Evolutionary conservation across 1,140 invertebrate species (phyloP).

Genomic region (Portunus trituberculatus): DNA sequence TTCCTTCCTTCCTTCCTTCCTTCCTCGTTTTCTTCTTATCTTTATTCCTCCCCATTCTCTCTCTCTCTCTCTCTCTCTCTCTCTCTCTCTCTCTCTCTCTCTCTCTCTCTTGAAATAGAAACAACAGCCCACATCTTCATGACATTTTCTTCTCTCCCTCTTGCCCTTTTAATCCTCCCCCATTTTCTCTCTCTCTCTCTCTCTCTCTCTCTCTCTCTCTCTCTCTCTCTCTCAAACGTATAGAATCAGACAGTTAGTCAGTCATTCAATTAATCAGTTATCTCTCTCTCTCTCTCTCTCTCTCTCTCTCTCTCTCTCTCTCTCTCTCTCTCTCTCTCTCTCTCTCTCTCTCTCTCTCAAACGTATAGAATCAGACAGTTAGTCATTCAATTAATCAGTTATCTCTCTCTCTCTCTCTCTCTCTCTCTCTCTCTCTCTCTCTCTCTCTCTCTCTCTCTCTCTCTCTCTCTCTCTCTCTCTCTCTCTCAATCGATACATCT

Average conservation of each 20-base stretch:
- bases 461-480: too few relatives aligned
- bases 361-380: too few relatives aligned
- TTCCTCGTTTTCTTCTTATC: not conserved
- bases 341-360: too few relatives aligned
- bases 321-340: too few relatives aligned
- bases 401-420: too few relatives aligned
- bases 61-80: not conserved
- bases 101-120: not conserved
- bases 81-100: slow-evolving; percentile 20
- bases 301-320: too few relatives aligned
- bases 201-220: slow-evolving; percentile 15
- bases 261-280: not conserved
- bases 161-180: not conserved
- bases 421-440: too few relatives aligned
- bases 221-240: not conserved
- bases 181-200: not conserved
- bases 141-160: not conserved
- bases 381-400: too few relatives aligned
- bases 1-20: too few relatives aligned
- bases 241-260: not conserved
- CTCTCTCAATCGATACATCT: too few relatives aligned
- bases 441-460: too few relatives aligned
- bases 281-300: not conserved
- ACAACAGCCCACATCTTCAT: not conserved
- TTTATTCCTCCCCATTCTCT: not conserved